Evolutionary conservation across 2,113 vertebrate genomes (phyloP), one percentile per base, ranked within the genome.

Genomic region (Gracilinanus agilis): DNA sequence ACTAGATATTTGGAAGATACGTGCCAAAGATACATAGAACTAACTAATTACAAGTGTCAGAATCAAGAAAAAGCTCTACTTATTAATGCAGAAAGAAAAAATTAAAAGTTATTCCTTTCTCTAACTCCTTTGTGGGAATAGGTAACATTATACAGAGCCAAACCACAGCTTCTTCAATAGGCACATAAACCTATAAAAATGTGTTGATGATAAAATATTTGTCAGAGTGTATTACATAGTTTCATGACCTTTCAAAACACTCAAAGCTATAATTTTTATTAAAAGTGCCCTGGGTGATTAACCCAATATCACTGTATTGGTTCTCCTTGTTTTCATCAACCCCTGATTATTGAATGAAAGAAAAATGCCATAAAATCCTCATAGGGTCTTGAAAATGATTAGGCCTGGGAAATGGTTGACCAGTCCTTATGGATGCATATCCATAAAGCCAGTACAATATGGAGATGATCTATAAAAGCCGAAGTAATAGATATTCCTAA

Each of bases 1-100:
- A 83, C 67, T 21, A 19, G 16, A 5, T 83, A 23, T 83, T 83
- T 83, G 67, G 34, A 40, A 83, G 1, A 9, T 40, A 6, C 67
- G 21, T 13, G 67, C n/a, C 89, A 94, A 95, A 96, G 92, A 11
- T 96, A 55, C 75, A 95, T 96, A 95, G 27, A 95, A 54, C 88
- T 94, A 96, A 90, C 89, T 92, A 96, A 96, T 83, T 92, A 95
- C 95, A 92, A 94, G 58, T 97, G 27, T 94, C 40, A 27, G 67
- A 67, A 91, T 90, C 53, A 88, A 94, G 44, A 96, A 97, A 91
- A 24, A 53, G 89, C 24, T 94, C 25, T 24, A 53, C 24, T 94
- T 93, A 21, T 94, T 96, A 89, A 94, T 95, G 12, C 75, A 94
- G 19, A 92, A 91, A 90, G 96, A 93, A 94, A n/a, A 54, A 93